phyloP scores from a whole-genome alignment of 2,888 invertebrate genomes.

The Limenitis camilla region DNA sequence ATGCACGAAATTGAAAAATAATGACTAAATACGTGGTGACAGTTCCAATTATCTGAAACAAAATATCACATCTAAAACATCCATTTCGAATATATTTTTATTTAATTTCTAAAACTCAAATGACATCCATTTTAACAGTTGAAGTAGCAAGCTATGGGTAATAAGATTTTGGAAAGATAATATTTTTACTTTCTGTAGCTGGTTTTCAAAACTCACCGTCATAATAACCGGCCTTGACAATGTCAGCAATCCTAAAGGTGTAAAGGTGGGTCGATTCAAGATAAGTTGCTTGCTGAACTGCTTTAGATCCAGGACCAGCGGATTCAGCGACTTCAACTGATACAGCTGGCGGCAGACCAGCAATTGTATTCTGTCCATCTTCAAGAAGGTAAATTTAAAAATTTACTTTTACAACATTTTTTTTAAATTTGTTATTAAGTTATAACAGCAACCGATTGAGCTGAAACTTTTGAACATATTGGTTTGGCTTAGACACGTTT shows the following conservation, averaged over 20 bases:
- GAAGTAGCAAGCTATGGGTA: too few relatives aligned
- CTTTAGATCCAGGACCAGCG: conserved; percentile 6
- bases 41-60: conserved; percentile 21
- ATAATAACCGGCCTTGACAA: conserved; percentile 16
- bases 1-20: conserved; percentile 17
- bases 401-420: too few relatives aligned
- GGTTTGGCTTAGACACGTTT: too few relatives aligned
- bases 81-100: not conserved
- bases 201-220: conserved; percentile 12
- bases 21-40: conserved; percentile 25
- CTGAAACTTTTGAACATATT: too few relatives aligned
- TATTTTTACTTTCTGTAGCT: too few relatives aligned
- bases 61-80: not conserved
- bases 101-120: not conserved
- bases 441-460: too few relatives aligned
- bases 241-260: conserved; percentile 16
- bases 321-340: not conserved
- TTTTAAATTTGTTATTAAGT: too few relatives aligned
- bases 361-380: conserved; percentile 15
- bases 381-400: not conserved
- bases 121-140: too few relatives aligned
- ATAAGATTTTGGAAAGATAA: too few relatives aligned
- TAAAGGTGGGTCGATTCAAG: conserved; percentile 8
- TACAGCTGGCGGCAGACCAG: conserved; percentile 7
- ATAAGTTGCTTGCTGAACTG: conserved; percentile 12